These are phyloP conservation scores for Trypoxylus dichotomus DNA, from an alignment of 1,140 invertebrate species.

Conservation along the genomic window DNA sequence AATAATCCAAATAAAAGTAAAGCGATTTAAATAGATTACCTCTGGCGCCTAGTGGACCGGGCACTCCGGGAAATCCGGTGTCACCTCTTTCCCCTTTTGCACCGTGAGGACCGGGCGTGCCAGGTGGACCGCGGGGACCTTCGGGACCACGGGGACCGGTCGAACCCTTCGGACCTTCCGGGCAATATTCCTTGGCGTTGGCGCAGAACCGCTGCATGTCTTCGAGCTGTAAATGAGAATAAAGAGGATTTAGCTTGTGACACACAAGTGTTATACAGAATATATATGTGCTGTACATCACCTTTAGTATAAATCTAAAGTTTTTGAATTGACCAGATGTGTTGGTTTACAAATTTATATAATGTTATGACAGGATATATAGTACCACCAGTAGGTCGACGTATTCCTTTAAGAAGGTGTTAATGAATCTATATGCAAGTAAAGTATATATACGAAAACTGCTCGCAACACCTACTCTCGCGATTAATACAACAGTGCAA, in stretches of 20 bases:
- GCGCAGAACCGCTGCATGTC: conserved; percentile 20
- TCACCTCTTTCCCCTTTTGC: conserved; percentile 19
- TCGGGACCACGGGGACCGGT: conserved; percentile 8
- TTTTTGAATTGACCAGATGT: too few relatives aligned
- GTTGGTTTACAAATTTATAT: too few relatives aligned
- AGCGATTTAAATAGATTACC: conserved; percentile 20
- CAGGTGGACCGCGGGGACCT: not conserved
- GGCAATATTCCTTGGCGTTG: conserved; percentile 7
- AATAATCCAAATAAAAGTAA: conserved; percentile 6
- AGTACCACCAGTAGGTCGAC: too few relatives aligned
- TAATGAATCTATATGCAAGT: too few relatives aligned
- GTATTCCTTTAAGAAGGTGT: too few relatives aligned
- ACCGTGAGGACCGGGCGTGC: conserved; percentile 5
- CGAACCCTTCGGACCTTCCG: conserved; percentile 1
- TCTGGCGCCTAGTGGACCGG: conserved; percentile 20
- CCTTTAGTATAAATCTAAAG: too few relatives aligned
- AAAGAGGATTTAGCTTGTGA: not conserved
- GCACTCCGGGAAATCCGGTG: conserved; percentile 21
- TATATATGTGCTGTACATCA: too few relatives aligned
- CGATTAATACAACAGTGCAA: too few relatives aligned
- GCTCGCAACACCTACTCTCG: too few relatives aligned
- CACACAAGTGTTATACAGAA: not conserved
- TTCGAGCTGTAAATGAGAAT: conserved; percentile 5
- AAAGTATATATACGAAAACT: too few relatives aligned
- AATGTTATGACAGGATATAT: too few relatives aligned